Evolutionary conservation across 2,113 vertebrate species (phyloP).

Genomic region (Cyphomyrus discorhynchus): DNA sequence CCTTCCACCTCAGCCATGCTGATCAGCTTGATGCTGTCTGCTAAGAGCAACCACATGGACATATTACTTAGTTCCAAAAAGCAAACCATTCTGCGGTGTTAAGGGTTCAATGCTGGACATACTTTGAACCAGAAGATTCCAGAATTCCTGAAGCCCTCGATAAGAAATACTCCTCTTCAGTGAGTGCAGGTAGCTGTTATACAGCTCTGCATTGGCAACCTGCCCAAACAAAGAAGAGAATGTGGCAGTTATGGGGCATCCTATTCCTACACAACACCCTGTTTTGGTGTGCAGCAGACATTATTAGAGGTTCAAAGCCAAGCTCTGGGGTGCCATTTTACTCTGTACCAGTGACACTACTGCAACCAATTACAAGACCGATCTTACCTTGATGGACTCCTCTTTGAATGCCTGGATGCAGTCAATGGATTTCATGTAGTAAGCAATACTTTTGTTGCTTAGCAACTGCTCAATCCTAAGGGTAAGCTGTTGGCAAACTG

Average conservation of each 20-base stretch:
- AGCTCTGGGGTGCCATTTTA: background rate
- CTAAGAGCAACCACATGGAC: slow-evolving; percentile 31
- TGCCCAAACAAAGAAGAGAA: slow-evolving; percentile 30
- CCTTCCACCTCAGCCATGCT: slow-evolving; percentile 73
- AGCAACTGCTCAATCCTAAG: slow-evolving; percentile 81
- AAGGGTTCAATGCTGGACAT: slow-evolving; percentile 34
- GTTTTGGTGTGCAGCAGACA: background rate
- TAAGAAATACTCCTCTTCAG: slow-evolving; percentile 74
- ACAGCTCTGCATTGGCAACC: slow-evolving; percentile 64
- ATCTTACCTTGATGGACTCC: slow-evolving; percentile 79
- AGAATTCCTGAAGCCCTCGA: slow-evolving; percentile 78
- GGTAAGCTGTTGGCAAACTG: slow-evolving; percentile 83
- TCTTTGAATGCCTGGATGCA: slow-evolving; percentile 82
- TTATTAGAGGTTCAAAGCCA: background rate
- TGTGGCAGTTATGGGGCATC: background rate
- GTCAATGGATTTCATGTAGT: slow-evolving; percentile 82
- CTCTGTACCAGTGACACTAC: background rate
- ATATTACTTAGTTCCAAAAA: background rate
- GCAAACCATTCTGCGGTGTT: background rate
- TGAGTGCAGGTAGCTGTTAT: slow-evolving; percentile 77
- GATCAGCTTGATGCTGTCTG: slow-evolving; percentile 83
- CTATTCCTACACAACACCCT: background rate
- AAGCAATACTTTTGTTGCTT: slow-evolving; percentile 70
- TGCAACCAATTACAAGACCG: slow-evolving; percentile 14
- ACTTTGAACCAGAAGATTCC: slow-evolving; percentile 87